These are phyloP conservation scores for Novumbra hubbsi DNA, from an alignment of 2,797 vertebrate species.

Conservation along the genomic window DNA sequence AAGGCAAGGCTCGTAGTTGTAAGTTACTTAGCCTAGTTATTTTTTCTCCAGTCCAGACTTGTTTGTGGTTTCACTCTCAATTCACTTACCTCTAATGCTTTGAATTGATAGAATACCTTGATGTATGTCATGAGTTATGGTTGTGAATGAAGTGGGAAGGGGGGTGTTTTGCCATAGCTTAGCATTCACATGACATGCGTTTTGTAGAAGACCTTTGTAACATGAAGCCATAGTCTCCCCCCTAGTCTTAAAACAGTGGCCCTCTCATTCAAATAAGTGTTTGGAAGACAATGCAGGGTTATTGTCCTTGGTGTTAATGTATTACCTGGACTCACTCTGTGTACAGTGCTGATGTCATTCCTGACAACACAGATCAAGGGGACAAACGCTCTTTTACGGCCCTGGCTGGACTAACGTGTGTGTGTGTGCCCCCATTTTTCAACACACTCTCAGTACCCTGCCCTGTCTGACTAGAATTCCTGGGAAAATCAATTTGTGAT, in stretches of 20 bases:
- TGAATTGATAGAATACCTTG: conserved; percentile 39
- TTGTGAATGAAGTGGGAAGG: not conserved
- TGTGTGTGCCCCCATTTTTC: not conserved
- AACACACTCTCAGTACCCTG: conserved; percentile 7
- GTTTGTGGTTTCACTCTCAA: conserved; percentile 29
- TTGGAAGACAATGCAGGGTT: too few species aligned
- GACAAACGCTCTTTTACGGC: not conserved
- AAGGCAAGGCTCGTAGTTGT: not conserved
- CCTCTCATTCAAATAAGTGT: not conserved
- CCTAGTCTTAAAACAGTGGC: not conserved
- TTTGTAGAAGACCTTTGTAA: not conserved
- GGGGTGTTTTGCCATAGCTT: not conserved
- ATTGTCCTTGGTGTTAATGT: too few species aligned
- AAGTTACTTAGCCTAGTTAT: conserved; percentile 10
- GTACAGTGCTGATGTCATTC: too few species aligned
- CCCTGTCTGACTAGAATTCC: conserved; percentile 21
- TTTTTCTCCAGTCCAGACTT: conserved; percentile 44
- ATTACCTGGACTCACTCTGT: too few species aligned
- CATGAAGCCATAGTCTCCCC: not conserved
- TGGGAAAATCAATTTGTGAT: conserved; percentile 17
- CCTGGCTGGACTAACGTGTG: not conserved
- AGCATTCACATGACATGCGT: not conserved
- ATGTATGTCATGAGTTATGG: conserved; percentile 37
- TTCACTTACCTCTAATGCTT: conserved; percentile 30
- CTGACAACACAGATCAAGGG: not conserved